Evolutionary conservation across 1,140 invertebrate genomes (phyloP).

Genomic region (Habropoda laboriosa): DNA sequence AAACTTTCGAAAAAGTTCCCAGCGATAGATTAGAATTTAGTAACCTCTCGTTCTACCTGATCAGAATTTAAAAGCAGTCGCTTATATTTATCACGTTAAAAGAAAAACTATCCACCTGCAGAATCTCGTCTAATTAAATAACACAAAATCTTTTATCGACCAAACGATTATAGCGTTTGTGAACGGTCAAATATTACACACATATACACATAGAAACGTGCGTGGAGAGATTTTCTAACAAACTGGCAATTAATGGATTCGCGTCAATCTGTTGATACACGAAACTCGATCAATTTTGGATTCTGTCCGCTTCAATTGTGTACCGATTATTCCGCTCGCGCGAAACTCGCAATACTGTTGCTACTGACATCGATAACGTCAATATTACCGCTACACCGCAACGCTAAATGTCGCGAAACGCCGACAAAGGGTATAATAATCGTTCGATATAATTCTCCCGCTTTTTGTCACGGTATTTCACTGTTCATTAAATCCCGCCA

Average conservation of each 20-base stretch:
- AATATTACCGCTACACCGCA: constrained; percentile 2
- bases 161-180: background rate
- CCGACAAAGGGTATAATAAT: background rate
- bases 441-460: background rate
- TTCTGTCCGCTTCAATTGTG: background rate
- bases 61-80: background rate
- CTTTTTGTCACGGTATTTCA: background rate
- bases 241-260: constrained; percentile 7
- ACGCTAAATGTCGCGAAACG: background rate
- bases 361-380: constrained; percentile 30
- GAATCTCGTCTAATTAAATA: too few species aligned
- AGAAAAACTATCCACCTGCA: too few species aligned
- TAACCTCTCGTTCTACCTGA: background rate
- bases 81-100: background rate
- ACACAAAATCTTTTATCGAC: background rate
- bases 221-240: constrained; percentile 21
- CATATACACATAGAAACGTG: too few species aligned
- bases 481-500: background rate
- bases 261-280: constrained; percentile 16
- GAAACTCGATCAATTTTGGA: constrained; percentile 23
- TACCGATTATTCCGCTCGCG: constrained; percentile 14
- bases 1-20: background rate
- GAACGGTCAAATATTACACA: too few species aligned
- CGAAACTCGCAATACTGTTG: background rate
- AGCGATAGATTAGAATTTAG: background rate